Percentiles rank a stretch among this genome's conserved stretches.
Conservation (phyloP, 2,113 vertebrate species). For the Prionailurus bengalensis region DNA sequence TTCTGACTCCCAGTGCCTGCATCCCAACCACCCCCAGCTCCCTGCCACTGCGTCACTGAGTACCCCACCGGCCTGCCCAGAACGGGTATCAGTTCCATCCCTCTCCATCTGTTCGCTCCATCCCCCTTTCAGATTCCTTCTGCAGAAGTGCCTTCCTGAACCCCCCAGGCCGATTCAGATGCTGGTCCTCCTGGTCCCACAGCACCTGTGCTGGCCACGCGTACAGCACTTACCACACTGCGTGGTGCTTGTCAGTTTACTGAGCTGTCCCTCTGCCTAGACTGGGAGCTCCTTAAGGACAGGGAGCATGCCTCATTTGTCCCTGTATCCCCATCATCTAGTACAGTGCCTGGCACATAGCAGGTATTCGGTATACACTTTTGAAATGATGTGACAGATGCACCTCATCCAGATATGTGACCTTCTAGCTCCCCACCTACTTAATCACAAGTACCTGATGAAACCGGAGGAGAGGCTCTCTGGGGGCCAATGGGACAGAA, state of each 20-base stretch:
- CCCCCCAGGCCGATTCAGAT: background rate
- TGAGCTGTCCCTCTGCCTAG: background rate
- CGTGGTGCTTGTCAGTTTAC: rapidly evolving
- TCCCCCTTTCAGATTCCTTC: background rate
- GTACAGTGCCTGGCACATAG: background rate
- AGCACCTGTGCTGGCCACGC: background rate
- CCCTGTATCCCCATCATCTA: background rate
- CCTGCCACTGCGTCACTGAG: background rate
- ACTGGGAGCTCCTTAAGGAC: background rate
- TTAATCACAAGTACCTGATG: background rate
- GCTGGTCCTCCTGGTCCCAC: background rate
- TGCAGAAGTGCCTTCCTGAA: background rate
- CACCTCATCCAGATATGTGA: background rate
- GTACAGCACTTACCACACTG: no score
- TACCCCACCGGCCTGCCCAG: background rate
- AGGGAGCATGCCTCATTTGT: background rate
- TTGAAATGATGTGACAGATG: background rate
- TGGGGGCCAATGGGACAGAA: background rate
- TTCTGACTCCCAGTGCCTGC: background rate
- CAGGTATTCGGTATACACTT: background rate
- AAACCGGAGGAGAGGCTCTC: background rate
- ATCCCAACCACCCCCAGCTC: background rate
- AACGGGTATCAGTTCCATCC: background rate
- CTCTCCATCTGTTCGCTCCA: background rate
- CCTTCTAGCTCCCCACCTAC: background rate